Evolutionary conservation across 2,113 vertebrate genomes (phyloP).

Genomic region (Pelusios castaneus): DNA sequence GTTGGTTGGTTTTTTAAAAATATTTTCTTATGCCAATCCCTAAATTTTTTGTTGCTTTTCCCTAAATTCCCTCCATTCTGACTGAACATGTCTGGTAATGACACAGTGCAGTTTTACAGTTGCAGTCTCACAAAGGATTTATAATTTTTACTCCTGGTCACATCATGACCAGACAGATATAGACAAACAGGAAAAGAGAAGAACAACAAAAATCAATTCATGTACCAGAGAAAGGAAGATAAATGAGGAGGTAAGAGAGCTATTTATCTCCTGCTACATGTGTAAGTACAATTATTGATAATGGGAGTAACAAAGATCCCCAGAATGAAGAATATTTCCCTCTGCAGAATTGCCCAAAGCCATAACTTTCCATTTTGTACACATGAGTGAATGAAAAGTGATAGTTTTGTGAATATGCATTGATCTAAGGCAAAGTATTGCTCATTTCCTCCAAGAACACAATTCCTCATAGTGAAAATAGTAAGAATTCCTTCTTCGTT

Average conservation of each 20-base stretch:
- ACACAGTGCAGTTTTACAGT: accelerated
- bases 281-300: accelerated
- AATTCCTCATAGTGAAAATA: neutral
- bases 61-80: neutral
- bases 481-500: neutral
- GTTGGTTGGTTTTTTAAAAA: neutral
- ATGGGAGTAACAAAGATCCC: neutral
- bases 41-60: neutral
- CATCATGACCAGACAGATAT: neutral
- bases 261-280: neutral
- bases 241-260: neutral
- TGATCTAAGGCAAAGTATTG: neutral
- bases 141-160: neutral
- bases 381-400: neutral
- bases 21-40: neutral
- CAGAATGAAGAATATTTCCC: conserved; percentile 5
- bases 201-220: neutral
- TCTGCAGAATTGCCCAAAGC: neutral
- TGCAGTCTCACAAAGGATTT: neutral
- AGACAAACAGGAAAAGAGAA: neutral
- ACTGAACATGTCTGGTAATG: neutral
- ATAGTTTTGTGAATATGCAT: neutral
- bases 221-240: neutral
- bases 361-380: neutral
- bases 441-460: neutral